Evolutionary conservation across 2,797 vertebrate genomes (phyloP).

Genomic region (Parauchenoglanis punctatus): DNA sequence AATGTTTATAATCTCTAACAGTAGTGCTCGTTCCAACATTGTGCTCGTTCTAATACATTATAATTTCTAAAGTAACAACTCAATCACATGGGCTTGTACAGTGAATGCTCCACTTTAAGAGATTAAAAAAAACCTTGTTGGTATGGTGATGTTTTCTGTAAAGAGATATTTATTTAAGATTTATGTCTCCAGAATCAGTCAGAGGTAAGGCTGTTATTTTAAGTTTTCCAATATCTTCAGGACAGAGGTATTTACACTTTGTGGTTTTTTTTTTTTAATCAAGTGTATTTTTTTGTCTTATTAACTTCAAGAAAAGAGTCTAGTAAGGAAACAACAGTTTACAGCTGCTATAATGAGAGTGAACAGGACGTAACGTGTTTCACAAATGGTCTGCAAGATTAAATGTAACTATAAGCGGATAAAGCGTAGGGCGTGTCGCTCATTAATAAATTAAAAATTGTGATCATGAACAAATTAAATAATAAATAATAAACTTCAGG

Average conservation of each 20-base stretch:
- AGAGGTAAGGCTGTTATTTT: neutral
- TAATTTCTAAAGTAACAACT: neutral
- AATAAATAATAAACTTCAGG: neutral
- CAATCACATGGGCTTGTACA: neutral
- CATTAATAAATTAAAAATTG: neutral
- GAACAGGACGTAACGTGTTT: neutral
- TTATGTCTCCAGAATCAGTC: neutral
- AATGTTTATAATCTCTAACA: neutral
- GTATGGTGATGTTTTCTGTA: neutral
- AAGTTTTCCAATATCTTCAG: neutral
- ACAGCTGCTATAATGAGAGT: neutral
- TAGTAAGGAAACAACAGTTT: neutral
- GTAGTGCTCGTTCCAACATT: neutral
- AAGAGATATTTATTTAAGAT: neutral
- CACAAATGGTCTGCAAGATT: neutral
- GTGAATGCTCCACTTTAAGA: neutral
- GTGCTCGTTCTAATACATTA: neutral
- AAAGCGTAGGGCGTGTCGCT: neutral
- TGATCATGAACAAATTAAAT: neutral
- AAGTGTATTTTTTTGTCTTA: neutral
- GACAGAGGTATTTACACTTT: neutral
- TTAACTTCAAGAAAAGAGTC: neutral
- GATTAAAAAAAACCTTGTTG: neutral
- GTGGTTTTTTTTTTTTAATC: neutral
- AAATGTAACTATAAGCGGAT: neutral